Evolutionary conservation across 2,113 vertebrate genomes (phyloP), one percentile per base, ranked within the genome.

Genomic region (Gadus macrocephalus): DNA sequence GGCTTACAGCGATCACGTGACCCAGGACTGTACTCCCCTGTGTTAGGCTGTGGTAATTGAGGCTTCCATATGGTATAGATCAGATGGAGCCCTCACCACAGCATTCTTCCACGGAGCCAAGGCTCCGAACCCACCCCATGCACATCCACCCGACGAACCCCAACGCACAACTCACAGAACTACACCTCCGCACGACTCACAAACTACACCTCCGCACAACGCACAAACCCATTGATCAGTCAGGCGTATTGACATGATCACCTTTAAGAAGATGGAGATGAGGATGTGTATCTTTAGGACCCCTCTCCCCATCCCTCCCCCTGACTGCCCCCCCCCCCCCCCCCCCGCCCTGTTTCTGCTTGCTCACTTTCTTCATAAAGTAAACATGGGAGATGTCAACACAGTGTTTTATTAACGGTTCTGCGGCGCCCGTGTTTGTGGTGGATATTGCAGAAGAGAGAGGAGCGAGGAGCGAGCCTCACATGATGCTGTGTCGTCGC

Each of bases 31-130:
- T 75, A 74, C 83, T 88, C 87, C 86, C 84, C 70, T 70, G 83
- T 88, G 86, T 83, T 79, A 76, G 81, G 76, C 81, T 77, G 73
- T 79, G 73, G 86, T 89, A 85, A 88, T 84, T 88, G 84, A 88
- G 64, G 86, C 83, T 84, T 88, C 86, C 89, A 90, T 87, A 88
- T 90, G 89, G 89, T 89, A 88, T 86, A 87, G 86, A 90, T 90
- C 89, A 90, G 87, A 87, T 70, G 72, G 68, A 85, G 86, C 78
- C 77, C 80, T 74, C 72, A 79, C 83, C 87, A 81, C 82, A 87
- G 79, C 85, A 84, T 86, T 90, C 87, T 81, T 84, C 62, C 81
- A 71, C 81, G 69, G 73, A 78, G 74, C 60, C 19, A 69, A 83
- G 81, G 69, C 80, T 75, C 61, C 11, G 27, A 14, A 62, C 78